Percentiles rank a stretch among this genome's conserved stretches.
Evolutionary conservation across 2,888 invertebrate genomes (phyloP).

Genomic region (Cordilura impudica): DNA sequence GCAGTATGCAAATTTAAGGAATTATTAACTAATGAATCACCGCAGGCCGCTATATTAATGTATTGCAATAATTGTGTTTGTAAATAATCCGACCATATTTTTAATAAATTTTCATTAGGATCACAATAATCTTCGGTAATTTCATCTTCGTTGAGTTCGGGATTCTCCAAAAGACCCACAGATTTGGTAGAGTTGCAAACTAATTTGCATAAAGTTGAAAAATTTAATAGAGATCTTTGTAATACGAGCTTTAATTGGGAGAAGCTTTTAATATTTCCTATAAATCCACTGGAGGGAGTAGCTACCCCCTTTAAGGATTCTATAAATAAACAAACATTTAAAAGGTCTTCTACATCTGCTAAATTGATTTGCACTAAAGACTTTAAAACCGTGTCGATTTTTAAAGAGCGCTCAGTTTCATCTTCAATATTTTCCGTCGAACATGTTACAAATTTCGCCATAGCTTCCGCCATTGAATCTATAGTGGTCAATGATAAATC

Average conservation of each 20-base stretch:
- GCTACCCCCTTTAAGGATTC: constrained; percentile 67
- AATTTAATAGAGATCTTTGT: constrained; percentile 69
- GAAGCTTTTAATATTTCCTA: constrained; percentile 59
- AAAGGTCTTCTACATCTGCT: constrained; percentile 44
- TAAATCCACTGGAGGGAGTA: constrained; percentile 63
- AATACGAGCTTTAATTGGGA: constrained; percentile 63
- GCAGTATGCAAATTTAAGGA: constrained; percentile 50
- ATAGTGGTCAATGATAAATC: constrained; percentile 62
- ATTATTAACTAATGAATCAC: constrained; percentile 66
- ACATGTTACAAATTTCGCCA: constrained; percentile 73
- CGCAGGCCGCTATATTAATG: constrained; percentile 68
- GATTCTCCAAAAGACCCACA: constrained; percentile 19
- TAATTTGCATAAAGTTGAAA: constrained; percentile 70
- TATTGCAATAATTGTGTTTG: constrained; percentile 68
- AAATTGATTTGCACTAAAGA: constrained; percentile 43
- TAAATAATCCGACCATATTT: constrained; percentile 72
- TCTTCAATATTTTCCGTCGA: constrained; percentile 71
- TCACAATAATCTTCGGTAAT: constrained; percentile 74
- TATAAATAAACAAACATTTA: constrained; percentile 67
- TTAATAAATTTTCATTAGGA: constrained; percentile 71
- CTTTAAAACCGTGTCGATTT: constrained; percentile 69
- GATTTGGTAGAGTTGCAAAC: constrained; percentile 67
- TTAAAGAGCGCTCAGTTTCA: constrained; percentile 65
- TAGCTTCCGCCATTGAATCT: constrained; percentile 70
- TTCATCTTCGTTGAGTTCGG: constrained; percentile 70